These are phyloP conservation scores for Magallana gigas DNA, from an alignment of 1,140 invertebrate genomes.

Conservation along the genomic window DNA sequence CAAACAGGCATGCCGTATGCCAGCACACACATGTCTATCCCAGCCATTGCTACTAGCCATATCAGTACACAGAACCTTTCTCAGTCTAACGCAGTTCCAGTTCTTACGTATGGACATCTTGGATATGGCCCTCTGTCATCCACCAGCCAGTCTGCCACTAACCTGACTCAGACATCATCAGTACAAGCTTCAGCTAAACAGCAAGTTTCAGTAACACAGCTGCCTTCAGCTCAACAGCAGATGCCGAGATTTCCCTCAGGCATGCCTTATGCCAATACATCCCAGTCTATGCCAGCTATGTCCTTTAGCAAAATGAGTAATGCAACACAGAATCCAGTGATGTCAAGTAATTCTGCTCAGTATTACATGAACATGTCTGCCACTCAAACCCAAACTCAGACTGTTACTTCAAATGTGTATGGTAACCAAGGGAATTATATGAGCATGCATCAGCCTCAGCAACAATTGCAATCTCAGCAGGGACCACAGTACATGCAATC, in stretches of 20 bases:
- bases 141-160: conserved; percentile 19
- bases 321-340: neutral
- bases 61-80: neutral
- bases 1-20: conserved; percentile 7
- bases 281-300: neutral
- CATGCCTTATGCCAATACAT: neutral
- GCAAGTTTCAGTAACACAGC: neutral
- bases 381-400: neutral
- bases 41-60: neutral
- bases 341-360: neutral
- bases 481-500: neutral
- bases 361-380: neutral
- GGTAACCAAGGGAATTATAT: neutral
- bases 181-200: conserved; percentile 19
- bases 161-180: neutral
- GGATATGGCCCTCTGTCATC: conserved; percentile 10
- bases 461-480: conserved; percentile 9
- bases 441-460: neutral
- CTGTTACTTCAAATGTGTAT: neutral
- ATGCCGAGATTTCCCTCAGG: neutral
- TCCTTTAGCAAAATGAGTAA: neutral
- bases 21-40: neutral
- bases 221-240: neutral
- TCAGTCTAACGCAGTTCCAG: neutral
- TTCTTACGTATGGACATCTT: conserved; percentile 22